Evolutionary conservation across 2,797 vertebrate genomes (phyloP), one percentile per base, ranked within the genome.

Genomic region (Allobates femoralis): DNA sequence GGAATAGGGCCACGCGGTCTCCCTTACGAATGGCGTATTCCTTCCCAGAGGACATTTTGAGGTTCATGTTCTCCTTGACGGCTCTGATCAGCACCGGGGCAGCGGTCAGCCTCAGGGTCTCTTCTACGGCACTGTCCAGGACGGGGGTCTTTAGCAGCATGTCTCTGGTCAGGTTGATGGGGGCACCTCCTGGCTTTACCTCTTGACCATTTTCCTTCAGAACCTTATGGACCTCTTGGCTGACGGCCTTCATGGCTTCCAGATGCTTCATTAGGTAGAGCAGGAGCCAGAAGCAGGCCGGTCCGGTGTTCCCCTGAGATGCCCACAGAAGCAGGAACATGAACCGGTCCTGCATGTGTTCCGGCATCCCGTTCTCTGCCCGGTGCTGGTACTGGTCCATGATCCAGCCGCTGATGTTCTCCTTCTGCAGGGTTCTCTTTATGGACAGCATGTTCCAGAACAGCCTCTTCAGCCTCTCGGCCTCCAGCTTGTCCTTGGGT

Each of bases 321-420:
- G 96, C 97, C 97, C 97, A 99, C 15, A 99, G 96, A 2, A 98
- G 94, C 88, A 97, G 76, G 78, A 99, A 96, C 95, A 96, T 97
- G 89, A 94, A 97, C 19, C 92, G 93, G 88, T 92, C 90, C 84
- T 93, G 90, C 96, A 97, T 97, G n/a, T 86, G 86, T 0, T 95
- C 91, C 0, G 93, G 37, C 5, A 94, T 81, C 0, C 94, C 95
- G 0, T 1, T 0, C 66, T 96, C 95, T 2, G 83, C 87, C 86
- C 94, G 93, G 14, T 26, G 0, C 58, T 93, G 92, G 18, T 93
- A 90, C 66, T 96, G 92, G 2, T 95, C 93, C 0, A 73, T 74
- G n/a, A 99, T 62, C 98, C 98, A 99, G 41, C 86, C 75, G 11
- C 97, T 98, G 69, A 97, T 81, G 26, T 96, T 96, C 0, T 96